Conservation (phyloP, 2,797 vertebrate species). For the Moxostoma hubbsi region DNA sequence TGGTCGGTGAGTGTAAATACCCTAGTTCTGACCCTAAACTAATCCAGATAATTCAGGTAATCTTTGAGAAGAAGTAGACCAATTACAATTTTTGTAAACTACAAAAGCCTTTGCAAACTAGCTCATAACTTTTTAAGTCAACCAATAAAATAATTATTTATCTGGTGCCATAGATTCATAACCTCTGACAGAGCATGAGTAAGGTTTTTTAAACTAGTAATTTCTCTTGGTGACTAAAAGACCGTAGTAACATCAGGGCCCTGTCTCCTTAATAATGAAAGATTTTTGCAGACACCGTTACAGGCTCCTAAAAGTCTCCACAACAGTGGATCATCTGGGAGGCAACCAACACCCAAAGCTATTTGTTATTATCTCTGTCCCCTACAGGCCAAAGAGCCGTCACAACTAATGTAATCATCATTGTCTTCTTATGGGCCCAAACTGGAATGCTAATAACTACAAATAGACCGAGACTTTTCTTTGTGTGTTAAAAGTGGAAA, state of each 20-base stretch:
- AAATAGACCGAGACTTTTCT: background rate
- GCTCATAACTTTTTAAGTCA: too few species aligned
- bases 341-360: constrained; percentile 39
- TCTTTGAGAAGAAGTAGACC: too few species aligned
- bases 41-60: background rate
- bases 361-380: constrained; percentile 23
- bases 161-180: too few species aligned
- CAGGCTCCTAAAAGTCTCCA: constrained; percentile 46
- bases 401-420: constrained; percentile 27
- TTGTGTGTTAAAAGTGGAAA: constrained; percentile 31
- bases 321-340: constrained; percentile 39
- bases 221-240: constrained; percentile 31
- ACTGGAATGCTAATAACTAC: constrained; percentile 26
- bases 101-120: too few species aligned
- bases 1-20: too few species aligned
- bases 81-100: too few species aligned
- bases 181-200: too few species aligned
- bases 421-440: constrained; percentile 10
- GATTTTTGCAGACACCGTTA: constrained; percentile 40
- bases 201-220: background rate
- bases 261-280: constrained; percentile 12
- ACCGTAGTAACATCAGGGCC: constrained; percentile 15
- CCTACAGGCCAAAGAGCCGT: constrained; percentile 18
- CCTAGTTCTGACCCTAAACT: background rate
- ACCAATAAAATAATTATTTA: too few species aligned